Base-by-base conservation (phyloP, 2,888 invertebrate genomes). In the Hesperia comma region DNA sequence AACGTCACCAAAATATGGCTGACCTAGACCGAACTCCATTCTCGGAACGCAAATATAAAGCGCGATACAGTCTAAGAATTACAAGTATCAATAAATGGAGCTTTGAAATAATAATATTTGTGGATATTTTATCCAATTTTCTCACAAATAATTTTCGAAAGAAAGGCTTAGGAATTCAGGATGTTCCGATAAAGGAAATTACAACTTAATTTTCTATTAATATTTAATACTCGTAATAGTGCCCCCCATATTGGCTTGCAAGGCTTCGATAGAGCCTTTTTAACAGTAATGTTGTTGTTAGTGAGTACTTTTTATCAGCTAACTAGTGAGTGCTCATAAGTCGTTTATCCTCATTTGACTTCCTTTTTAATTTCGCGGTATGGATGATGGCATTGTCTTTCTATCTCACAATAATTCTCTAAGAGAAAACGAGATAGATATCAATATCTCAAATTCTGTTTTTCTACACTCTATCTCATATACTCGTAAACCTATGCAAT, bases 1-100 rank as follows among this genome's bases (percentile, higher is more conserved):
- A 57, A 60, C 46, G 32, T 46, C 17, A 60, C 58, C 46, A 60
- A 60, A 60, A 15, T 46, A 33, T 17, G 17, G 46, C 15, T 17
- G 46, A 46, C 58, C 58, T 46, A 60, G 32, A 15, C 17, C 32
- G 17, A 33, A 37, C 17, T 49, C 49, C 49, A 8, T 19, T 49
- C 49, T 49, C 4, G 49, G 19, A 12, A 19, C 19, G 49, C 49
- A 19, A 49, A 49, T 46, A 17, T 8, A 0, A 2, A 7, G 12
- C 19, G 19, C 8, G 19, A 49, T 4, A 15, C 6, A 2, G 6
- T 46, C 8, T 46, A 2, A 17, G 43, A 17, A 5, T 43, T 4
- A 46, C 19, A 49, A 19, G 49, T 49, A 19, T 49, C 8, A 49
- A 8, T 12, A 49, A 12, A 49, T 12, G 5, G 19, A 49, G 10